Conservation (phyloP, 2,888 invertebrate species). For the Dusona sp. region DNA sequence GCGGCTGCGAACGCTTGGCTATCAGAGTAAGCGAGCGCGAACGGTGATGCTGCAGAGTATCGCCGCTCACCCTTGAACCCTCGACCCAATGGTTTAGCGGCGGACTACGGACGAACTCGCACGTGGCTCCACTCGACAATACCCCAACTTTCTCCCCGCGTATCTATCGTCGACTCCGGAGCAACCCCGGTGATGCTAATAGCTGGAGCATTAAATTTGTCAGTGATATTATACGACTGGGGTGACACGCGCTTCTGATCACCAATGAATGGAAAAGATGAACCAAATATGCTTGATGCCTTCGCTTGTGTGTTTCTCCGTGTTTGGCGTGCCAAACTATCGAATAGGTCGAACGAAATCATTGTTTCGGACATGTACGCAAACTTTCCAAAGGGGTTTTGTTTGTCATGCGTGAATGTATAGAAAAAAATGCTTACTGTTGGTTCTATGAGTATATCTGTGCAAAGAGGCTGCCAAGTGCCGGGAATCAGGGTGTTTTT, state of each 20-base stretch:
- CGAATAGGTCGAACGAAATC: constrained; percentile 29
- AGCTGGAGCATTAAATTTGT: constrained; percentile 83
- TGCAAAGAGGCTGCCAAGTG: constrained; percentile 38
- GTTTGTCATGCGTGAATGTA: constrained; percentile 38
- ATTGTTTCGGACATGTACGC: constrained; percentile 41
- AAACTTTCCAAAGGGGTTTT: constrained; percentile 23
- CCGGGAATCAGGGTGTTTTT: not conserved
- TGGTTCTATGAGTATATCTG: not conserved
- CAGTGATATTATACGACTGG: constrained; percentile 81
- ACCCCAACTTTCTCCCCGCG: constrained; percentile 21
- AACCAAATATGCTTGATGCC: constrained; percentile 74
- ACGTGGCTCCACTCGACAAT: constrained; percentile 73
- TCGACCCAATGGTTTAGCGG: constrained; percentile 26
- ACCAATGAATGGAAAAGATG: constrained; percentile 71
- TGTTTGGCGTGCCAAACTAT: not conserved
- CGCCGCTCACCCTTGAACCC: constrained; percentile 31
- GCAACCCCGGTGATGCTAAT: constrained; percentile 80
- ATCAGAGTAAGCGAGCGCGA: constrained; percentile 40
- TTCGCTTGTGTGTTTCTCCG: not conserved
- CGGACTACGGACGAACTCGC: constrained; percentile 50
- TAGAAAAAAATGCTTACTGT: constrained; percentile 33
- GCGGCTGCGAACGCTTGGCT: constrained; percentile 19
- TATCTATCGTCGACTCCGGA: constrained; percentile 33
- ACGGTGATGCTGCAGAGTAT: constrained; percentile 27
- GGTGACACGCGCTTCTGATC: constrained; percentile 74